Conservation (phyloP, 2,888 invertebrate genomes). For the Lasioglossum figueresi region DNA sequence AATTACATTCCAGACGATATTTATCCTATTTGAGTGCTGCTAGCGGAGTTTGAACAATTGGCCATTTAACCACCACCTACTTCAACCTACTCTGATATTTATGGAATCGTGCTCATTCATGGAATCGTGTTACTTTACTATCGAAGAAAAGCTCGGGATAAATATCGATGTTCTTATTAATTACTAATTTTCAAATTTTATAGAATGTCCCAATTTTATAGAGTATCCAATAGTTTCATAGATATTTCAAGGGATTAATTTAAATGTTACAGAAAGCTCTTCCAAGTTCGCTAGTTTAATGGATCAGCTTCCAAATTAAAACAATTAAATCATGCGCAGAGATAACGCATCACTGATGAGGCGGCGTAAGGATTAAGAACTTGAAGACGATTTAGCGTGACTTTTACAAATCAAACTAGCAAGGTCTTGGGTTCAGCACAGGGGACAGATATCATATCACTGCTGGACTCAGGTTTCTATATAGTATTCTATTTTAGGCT, state of each 20-base stretch:
- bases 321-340: neutral
- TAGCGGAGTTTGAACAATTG: slow-evolving; percentile 39
- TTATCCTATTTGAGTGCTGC: slow-evolving; percentile 23
- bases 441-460: neutral
- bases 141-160: neutral
- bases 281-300: neutral
- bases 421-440: neutral
- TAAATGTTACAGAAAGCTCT: neutral
- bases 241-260: neutral
- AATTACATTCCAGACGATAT: slow-evolving; percentile 15
- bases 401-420: neutral
- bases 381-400: slow-evolving; percentile 5
- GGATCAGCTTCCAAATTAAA: neutral
- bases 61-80: slow-evolving; percentile 20
- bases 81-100: slow-evolving; percentile 15
- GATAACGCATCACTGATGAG: neutral
- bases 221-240: neutral
- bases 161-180: neutral
- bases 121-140: slow-evolving; percentile 17
- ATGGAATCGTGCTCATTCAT: slow-evolving; percentile 32
- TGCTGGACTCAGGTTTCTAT: neutral
- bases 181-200: neutral
- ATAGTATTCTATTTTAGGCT: neutral
- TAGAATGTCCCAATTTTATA: neutral
- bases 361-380: neutral